Base-by-base conservation (phyloP, 2,113 vertebrate species). In the Centropus unirufus region DNA sequence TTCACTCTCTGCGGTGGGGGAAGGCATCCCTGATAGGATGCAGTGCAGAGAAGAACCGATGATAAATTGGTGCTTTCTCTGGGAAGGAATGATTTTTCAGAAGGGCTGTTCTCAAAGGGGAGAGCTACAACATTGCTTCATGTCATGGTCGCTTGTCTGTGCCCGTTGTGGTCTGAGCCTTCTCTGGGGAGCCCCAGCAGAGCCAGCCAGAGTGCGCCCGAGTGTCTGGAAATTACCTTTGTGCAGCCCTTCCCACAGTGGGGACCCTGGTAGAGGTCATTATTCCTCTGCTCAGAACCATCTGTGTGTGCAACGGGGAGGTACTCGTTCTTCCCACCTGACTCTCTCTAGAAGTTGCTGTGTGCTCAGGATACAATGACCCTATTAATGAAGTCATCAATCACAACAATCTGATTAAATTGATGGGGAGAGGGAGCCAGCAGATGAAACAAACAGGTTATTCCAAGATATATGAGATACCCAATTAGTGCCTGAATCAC, bases 341-440 rank as follows among this genome's bases (percentile, higher is more conserved):
- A 90, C 44, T 89, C 73, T 73, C 64, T 84, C 27, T 89, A 54
- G 55, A 96, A 90, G 78, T 91, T 92, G 62, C 59, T 91, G 1
- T 91, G 44, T 36, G 96, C 47, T 95, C 76, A 77, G 72, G 76
- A 80, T 91, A 62, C 19, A 5, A 47, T 82, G 85, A 36, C 81
- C 2, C 0, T 68, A 59, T 82, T 95, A 95, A 97, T 92, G 55
- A 96, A 95, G 91, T 90, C 54, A 96, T 97, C 92, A 95, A 6
- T 97, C 91, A 92, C 66, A 90, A 80, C 92, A 97, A 97, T 94
- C 91, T 96, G 93, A 95, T 97, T 92, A 96, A 96, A 96, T 87
- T 92, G 83, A 63, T 94, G 78, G 18, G 55, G 54, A 85, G 81
- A 89, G 40, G 55, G 88, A 95, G 69, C 86, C 89, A 95, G 39